phyloP scores from a whole-genome alignment of 2,888 invertebrate genomes.

The Phengaris arion region DNA sequence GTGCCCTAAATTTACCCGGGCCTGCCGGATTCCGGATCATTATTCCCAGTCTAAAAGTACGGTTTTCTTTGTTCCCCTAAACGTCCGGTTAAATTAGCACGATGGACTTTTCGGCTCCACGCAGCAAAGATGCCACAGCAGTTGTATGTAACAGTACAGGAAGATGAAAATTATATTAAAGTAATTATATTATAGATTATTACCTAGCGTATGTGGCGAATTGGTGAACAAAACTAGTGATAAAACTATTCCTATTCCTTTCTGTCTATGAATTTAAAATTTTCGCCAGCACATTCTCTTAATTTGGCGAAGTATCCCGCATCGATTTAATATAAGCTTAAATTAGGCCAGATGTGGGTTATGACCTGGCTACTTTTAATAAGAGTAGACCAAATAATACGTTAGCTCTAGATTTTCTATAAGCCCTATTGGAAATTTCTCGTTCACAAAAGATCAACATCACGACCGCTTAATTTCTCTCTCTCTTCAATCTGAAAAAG shows the following conservation, averaged over 20 bases:
- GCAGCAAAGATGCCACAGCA: no score
- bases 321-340: neutral
- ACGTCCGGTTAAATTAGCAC: no score
- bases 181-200: conserved; percentile 34
- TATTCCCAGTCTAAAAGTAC: no score
- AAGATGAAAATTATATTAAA: conserved; percentile 36
- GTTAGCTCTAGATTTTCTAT: neutral
- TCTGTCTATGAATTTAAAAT: conserved; percentile 3
- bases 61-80: no score
- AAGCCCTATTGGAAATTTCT: neutral
- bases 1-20: no score
- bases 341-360: neutral
- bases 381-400: neutral
- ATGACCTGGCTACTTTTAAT: neutral
- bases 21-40: no score
- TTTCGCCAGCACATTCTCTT: neutral
- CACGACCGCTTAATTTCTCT: neutral
- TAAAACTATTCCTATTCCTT: conserved; percentile 3
- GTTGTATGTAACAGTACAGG: neutral
- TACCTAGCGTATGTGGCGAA: neutral
- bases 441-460: neutral
- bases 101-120: no score
- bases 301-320: neutral
- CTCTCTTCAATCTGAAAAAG: no score
- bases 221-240: neutral